Evolutionary conservation across 2,888 invertebrate species (phyloP), one percentile per base, ranked within the genome.

Genomic region (Drosophila meridionalis): DNA sequence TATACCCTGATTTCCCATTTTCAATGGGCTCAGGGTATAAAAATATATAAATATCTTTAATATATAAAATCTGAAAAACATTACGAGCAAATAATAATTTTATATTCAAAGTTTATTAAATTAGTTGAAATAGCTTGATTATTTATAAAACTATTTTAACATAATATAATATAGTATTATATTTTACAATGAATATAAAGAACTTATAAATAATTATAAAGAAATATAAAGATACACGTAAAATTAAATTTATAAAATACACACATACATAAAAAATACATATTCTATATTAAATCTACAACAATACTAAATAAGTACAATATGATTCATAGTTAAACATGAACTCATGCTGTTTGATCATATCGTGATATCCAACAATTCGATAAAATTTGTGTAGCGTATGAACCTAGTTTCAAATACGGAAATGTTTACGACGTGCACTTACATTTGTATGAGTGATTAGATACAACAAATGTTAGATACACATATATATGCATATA

Each of bases 391-490:
- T 58, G 34, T 28, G 36, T 12, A 32, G 28, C 70, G 66, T 74
- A 34, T 68, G 71, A 72, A 38, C 78, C 36, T 42, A 12, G 28
- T 9, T 45, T 14, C 40, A 59, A 32, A 61, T 65, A 61, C 75
- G 79, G 20, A 75, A 75, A 59, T 75, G 52, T 67, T 76, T 78
- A 71, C 43, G 60, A 60, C 69, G 43, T 40, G 43, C 65, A 56
- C 26, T 68, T 60, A 52, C 48, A 55, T 45, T 55, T 45, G 62
- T 52, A 53, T 75, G 64, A 12, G 64, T 75, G 79, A 62, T 74
- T 68, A 75, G 71, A 78, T 78, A 78, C 30, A 59, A 28, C 38
- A 69, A n/a, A 50, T 53, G 43, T 34, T 42, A 28, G 30, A 40
- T 3, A 32, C 38, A 28, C 28, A 14, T 32, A 57, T 0, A 12